Evolutionary conservation across 2,113 vertebrate genomes (phyloP).

Genomic region (Erpornis zantholeuca): DNA sequence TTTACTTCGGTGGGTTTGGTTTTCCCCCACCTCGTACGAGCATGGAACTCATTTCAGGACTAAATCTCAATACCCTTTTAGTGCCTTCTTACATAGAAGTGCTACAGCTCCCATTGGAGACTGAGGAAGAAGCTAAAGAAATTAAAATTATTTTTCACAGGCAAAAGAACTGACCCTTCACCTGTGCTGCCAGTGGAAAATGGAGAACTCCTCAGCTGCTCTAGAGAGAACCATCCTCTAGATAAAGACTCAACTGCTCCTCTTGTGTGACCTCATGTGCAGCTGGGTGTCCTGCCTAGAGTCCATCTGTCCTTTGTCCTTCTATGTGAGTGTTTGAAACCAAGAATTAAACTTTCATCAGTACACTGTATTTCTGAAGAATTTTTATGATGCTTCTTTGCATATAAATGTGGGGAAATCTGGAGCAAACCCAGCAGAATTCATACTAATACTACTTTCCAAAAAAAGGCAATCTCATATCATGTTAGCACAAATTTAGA

Average conservation of each 20-base stretch:
- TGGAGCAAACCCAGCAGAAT: background rate
- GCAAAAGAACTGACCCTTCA: background rate
- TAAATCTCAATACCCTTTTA: background rate
- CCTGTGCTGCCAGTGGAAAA: background rate
- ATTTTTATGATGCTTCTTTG: background rate
- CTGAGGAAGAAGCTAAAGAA: background rate
- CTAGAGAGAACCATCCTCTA: background rate
- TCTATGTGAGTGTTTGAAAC: background rate
- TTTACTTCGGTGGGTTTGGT: background rate
- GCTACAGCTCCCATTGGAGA: background rate
- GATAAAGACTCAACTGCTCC: background rate
- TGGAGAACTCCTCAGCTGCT: background rate
- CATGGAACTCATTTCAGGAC: background rate
- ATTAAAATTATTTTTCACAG: background rate
- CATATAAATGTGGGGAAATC: background rate
- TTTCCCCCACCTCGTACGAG: background rate
- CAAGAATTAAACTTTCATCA: background rate
- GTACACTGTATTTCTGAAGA: background rate
- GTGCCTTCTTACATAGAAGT: background rate
- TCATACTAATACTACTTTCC: background rate
- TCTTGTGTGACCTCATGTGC: background rate
- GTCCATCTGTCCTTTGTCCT: background rate
- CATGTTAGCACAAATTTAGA: background rate
- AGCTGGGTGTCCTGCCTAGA: background rate
- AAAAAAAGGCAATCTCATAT: background rate